Conservation (phyloP, 1,140 invertebrate species). For the Amyelois transitella region DNA sequence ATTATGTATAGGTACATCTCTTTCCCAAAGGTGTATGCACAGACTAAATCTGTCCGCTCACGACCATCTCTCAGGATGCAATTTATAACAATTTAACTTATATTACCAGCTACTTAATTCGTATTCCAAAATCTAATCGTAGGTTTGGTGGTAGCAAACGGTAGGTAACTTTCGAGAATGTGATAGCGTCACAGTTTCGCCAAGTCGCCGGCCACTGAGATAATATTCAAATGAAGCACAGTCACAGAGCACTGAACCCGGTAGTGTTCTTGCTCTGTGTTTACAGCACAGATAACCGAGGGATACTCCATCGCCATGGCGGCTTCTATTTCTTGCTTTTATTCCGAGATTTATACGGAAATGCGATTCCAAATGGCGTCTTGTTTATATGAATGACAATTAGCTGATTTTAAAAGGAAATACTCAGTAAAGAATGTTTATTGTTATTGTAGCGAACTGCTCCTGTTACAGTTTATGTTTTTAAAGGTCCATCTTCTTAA, state of each 20-base stretch:
- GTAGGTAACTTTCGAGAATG: neutral
- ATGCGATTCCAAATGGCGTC: neutral
- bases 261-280: no score
- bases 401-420: neutral
- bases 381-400: neutral
- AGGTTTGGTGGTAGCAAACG: no score
- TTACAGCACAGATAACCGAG: neutral
- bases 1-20: no score
- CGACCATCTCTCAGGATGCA: no score
- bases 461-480: neutral
- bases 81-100: no score
- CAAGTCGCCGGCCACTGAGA: neutral
- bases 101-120: no score
- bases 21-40: no score
- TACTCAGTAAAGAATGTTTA: neutral
- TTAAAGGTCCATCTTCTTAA: no score
- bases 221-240: neutral
- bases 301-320: neutral
- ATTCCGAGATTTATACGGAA: neutral
- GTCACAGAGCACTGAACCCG: no score
- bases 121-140: no score
- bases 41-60: no score
- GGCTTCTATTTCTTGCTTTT: neutral
- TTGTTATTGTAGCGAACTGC: neutral
- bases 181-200: neutral